Evolutionary conservation across 2,797 vertebrate species (phyloP).

Genomic region (Zalophus californianus): DNA sequence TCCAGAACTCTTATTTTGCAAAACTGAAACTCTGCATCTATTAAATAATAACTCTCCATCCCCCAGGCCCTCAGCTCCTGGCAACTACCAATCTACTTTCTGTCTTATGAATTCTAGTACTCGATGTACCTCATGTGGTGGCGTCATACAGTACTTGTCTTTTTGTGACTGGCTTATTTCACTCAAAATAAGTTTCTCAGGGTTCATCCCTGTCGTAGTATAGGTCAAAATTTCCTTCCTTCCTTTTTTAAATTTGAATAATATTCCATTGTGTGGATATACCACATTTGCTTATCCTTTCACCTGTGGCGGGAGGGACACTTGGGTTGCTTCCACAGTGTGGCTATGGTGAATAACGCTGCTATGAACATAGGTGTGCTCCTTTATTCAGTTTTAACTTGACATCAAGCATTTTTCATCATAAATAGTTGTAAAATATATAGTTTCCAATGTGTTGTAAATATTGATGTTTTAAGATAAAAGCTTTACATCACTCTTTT

Average conservation of each 20-base stretch:
- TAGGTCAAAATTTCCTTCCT: neutral
- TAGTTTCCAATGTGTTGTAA: neutral
- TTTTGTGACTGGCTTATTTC: neutral
- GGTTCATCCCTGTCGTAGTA: neutral
- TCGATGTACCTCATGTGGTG: neutral
- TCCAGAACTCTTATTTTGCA: neutral
- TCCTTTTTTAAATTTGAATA: neutral
- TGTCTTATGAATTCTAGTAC: neutral
- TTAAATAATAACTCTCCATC: neutral
- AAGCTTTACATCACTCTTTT: neutral
- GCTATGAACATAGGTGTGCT: neutral
- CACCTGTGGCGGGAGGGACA: neutral
- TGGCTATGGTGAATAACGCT: neutral
- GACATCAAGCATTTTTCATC: neutral
- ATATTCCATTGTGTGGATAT: neutral
- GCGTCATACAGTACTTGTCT: neutral
- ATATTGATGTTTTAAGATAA: slow-evolving; percentile 20
- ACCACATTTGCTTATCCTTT: neutral
- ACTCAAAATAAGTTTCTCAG: neutral
- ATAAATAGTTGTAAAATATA: neutral
- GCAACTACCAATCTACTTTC: neutral
- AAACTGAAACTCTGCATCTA: neutral
- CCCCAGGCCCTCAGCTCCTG: neutral
- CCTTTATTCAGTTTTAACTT: neutral
- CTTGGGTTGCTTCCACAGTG: neutral